Evolutionary conservation across 2,113 vertebrate genomes (phyloP).

Genomic region (Anhinga rufa): DNA sequence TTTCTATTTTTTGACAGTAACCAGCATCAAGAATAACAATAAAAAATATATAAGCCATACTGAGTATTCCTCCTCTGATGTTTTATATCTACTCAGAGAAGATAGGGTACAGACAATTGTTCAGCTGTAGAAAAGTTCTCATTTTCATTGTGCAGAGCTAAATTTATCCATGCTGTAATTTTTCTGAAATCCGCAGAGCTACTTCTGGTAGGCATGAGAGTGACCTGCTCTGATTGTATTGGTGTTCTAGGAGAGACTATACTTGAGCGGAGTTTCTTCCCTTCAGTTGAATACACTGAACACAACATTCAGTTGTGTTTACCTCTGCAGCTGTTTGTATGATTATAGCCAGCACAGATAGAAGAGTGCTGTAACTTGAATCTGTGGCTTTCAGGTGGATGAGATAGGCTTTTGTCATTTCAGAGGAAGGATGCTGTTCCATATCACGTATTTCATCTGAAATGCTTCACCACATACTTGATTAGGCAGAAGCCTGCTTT

Average conservation of each 20-base stretch:
- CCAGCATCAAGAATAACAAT: background rate
- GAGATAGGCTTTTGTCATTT: background rate
- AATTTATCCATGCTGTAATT: conserved; percentile 1
- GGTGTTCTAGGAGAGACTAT: background rate
- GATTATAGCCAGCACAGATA: background rate
- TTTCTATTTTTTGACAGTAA: background rate
- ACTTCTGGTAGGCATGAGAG: background rate
- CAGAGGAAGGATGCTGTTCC: background rate
- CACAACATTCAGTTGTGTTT: background rate
- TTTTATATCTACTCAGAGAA: background rate
- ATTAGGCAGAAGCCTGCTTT: background rate
- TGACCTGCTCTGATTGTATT: background rate
- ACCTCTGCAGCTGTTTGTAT: background rate
- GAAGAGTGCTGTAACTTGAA: background rate
- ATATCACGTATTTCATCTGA: background rate
- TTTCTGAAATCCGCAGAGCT: background rate
- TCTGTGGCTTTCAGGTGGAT: background rate
- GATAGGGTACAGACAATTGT: background rate
- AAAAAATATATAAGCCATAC: background rate
- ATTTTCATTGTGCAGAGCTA: conserved; percentile 2
- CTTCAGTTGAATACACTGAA: background rate
- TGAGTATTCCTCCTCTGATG: background rate
- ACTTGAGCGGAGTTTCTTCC: background rate
- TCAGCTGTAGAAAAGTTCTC: background rate
- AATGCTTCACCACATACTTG: background rate